phyloP scores from a whole-genome alignment of 2,113 vertebrate genomes.

The Carlito syrichta region DNA sequence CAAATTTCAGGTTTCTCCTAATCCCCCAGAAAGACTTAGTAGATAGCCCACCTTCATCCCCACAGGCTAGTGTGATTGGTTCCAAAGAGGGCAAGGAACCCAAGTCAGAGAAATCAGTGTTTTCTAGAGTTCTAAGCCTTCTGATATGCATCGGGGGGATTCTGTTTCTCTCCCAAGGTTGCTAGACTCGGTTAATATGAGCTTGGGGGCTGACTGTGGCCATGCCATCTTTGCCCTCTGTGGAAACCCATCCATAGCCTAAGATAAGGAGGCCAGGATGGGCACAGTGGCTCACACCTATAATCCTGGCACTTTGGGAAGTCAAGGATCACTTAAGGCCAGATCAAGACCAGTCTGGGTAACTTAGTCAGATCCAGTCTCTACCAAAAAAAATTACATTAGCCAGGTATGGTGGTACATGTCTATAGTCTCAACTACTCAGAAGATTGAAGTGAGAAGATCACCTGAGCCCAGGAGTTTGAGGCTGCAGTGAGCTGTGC shows the following conservation, averaged over 20 bases:
- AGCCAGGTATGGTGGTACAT: no score
- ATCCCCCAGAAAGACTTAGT: neutral
- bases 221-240: neutral
- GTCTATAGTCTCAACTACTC: no score
- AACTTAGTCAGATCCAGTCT: no score
- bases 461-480: no score
- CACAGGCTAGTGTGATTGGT: neutral
- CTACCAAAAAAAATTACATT: no score
- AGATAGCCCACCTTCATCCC: accelerated
- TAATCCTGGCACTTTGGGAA: no score
- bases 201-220: neutral
- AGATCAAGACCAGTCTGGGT: no score
- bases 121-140: neutral
- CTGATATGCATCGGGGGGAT: neutral
- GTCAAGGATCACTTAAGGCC: no score
- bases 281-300: no score
- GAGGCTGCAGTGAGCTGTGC: no score
- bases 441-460: no score
- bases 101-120: neutral
- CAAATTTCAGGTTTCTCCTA: neutral
- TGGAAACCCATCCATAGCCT: neutral
- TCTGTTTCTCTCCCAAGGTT: neutral
- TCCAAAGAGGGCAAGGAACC: neutral
- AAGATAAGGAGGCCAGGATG: neutral
- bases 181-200: neutral